Evolutionary conservation across 2,888 invertebrate species (phyloP).

Genomic region (Esperia sulphurella): DNA sequence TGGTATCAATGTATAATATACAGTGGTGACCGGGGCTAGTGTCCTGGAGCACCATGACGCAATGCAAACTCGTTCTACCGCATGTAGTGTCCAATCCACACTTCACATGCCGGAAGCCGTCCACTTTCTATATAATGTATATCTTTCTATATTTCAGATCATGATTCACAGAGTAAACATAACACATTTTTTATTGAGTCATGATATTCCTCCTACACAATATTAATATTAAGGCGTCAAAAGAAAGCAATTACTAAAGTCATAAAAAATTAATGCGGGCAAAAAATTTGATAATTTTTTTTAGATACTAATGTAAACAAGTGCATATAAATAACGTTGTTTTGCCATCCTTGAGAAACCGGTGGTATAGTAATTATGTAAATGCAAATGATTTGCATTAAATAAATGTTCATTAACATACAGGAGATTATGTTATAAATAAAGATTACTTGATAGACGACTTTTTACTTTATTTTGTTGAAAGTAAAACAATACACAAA

Average conservation of each 20-base stretch:
- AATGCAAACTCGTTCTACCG: conserved; percentile 10
- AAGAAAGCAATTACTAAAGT: conserved; percentile 1
- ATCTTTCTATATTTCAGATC: not conserved
- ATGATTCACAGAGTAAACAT: not conserved
- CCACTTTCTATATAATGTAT: too few relatives aligned
- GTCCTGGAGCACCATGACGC: conserved; percentile 2
- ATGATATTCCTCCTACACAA: conserved; percentile 6
- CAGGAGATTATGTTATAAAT: not conserved
- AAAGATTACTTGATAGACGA: too few relatives aligned
- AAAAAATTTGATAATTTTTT: conserved; percentile 1
- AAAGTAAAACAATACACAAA: too few relatives aligned
- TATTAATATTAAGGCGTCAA: conserved; percentile 6
- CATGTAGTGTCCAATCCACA: not conserved
- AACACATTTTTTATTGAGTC: not conserved
- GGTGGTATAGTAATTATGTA: not conserved
- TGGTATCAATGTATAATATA: too few relatives aligned
- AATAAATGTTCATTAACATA: not conserved
- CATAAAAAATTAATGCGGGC: conserved; percentile 3
- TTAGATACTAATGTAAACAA: conserved; percentile 1
- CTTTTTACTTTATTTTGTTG: too few relatives aligned
- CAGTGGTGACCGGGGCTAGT: conserved; percentile 4
- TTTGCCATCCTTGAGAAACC: conserved; percentile 6
- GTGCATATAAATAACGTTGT: conserved; percentile 2
- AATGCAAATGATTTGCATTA: not conserved
- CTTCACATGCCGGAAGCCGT: not conserved